These are phyloP conservation scores for Nettapus auritus DNA, from an alignment of 2,113 vertebrate genomes.

Conservation along the genomic window DNA sequence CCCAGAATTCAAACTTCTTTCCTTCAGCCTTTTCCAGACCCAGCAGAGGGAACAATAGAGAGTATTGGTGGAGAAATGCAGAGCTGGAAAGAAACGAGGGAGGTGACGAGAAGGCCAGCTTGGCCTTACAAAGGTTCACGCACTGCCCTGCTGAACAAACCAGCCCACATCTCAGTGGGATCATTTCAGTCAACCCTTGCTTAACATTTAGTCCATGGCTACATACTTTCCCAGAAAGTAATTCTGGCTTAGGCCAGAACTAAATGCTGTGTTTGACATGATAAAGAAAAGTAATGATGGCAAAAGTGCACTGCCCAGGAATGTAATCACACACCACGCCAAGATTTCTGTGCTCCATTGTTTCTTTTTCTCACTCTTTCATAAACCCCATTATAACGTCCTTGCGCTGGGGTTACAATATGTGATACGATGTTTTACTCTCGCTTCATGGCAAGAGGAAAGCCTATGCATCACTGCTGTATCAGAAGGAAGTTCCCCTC, in stretches of 20 bases:
- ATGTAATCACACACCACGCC: neutral
- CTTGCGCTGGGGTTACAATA: neutral
- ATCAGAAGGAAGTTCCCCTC: neutral
- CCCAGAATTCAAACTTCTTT: conserved; percentile 32
- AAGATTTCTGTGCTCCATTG: neutral
- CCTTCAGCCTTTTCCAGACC: conserved; percentile 6
- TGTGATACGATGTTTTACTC: neutral
- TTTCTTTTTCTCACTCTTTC: neutral
- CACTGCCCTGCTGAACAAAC: neutral
- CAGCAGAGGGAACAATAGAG: neutral
- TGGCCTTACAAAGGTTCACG: neutral
- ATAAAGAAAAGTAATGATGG: neutral
- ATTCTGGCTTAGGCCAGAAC: neutral
- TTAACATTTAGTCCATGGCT: neutral
- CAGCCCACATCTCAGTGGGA: neutral
- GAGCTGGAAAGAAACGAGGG: neutral
- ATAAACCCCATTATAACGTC: neutral
- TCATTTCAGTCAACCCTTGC: neutral
- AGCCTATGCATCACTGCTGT: neutral
- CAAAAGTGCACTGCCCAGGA: neutral
- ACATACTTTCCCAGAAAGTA: neutral
- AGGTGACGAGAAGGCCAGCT: neutral
- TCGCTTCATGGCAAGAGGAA: neutral
- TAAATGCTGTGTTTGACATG: neutral
- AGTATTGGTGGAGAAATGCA: neutral